A percentile compares a stretch with the other conserved stretches of the same genome.
Evolutionary conservation across 2,888 invertebrate species (phyloP).

Genomic region (Troides helena): DNA sequence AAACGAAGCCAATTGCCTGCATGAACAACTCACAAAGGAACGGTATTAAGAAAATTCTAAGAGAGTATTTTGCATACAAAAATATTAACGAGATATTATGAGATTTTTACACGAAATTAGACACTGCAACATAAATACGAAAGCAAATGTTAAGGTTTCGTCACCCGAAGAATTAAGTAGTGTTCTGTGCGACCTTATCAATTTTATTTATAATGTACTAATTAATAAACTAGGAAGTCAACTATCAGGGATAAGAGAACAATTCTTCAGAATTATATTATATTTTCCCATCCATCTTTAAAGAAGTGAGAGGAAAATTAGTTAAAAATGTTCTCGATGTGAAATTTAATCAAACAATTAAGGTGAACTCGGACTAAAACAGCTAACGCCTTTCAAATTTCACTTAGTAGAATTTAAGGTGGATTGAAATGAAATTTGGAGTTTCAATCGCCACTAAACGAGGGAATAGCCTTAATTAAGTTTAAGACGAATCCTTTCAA

Average conservation of each 20-base stretch:
- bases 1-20: slow-evolving; percentile 58
- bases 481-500: slow-evolving; percentile 31
- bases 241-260: no score
- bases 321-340: neutral
- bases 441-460: slow-evolving; percentile 29
- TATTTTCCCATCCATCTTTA: no score
- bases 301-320: no score
- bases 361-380: neutral
- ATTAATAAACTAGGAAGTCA: no score
- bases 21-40: slow-evolving; percentile 34
- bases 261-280: no score
- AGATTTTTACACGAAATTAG: neutral
- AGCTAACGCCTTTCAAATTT: slow-evolving; percentile 12
- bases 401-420: slow-evolving; percentile 16
- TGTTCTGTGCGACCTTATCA: neutral
- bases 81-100: no score
- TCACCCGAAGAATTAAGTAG: neutral
- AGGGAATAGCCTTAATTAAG: slow-evolving; percentile 34
- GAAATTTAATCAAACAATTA: neutral
- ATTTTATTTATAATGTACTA: no score
- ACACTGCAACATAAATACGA: neutral
- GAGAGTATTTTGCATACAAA: no score
- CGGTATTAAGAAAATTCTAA: neutral
- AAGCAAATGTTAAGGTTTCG: neutral
- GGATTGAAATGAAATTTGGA: slow-evolving; percentile 31